phyloP scores from a whole-genome alignment of 2,888 invertebrate genomes.

The Noctua janthina region DNA sequence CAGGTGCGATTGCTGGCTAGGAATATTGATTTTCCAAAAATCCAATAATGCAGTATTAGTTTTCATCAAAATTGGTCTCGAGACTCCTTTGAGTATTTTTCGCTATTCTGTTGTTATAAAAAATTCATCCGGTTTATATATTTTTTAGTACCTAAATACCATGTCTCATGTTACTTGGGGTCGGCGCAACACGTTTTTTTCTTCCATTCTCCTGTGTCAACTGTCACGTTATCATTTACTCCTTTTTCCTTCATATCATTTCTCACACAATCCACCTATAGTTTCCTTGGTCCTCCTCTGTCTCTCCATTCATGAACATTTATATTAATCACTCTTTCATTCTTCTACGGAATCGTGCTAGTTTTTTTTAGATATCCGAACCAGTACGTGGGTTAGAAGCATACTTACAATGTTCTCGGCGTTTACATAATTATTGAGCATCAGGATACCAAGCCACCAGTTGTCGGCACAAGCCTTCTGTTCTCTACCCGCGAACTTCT shows the following conservation, averaged over 20 bases:
- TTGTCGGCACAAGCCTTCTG: slow-evolving; percentile 36
- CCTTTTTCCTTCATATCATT: neutral
- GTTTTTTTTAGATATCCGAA: neutral
- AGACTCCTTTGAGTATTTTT: too few species aligned
- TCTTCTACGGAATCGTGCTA: neutral
- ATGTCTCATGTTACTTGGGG: too few species aligned
- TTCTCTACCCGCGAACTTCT: slow-evolving; percentile 28
- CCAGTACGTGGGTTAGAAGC: too few species aligned
- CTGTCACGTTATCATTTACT: too few species aligned
- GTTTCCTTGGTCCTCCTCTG: neutral
- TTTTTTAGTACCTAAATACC: too few species aligned
- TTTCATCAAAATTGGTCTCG: too few species aligned
- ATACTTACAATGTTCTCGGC: slow-evolving; percentile 52
- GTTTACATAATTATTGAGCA: slow-evolving; percentile 54
- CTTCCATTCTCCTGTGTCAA: neutral
- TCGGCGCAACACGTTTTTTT: too few species aligned
- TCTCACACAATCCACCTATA: neutral
- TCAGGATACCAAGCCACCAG: slow-evolving; percentile 48
- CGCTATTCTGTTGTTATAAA: too few species aligned
- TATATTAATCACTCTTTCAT: neutral
- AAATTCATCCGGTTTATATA: too few species aligned
- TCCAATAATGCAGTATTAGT: too few species aligned
- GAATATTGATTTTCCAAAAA: too few species aligned
- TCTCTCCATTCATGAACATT: neutral
- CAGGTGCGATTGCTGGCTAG: too few species aligned